A percentile compares a stretch with the other conserved stretches of the same genome.
phyloP scores from a whole-genome alignment of 2,797 vertebrate genomes.

The Martes flavigula region DNA sequence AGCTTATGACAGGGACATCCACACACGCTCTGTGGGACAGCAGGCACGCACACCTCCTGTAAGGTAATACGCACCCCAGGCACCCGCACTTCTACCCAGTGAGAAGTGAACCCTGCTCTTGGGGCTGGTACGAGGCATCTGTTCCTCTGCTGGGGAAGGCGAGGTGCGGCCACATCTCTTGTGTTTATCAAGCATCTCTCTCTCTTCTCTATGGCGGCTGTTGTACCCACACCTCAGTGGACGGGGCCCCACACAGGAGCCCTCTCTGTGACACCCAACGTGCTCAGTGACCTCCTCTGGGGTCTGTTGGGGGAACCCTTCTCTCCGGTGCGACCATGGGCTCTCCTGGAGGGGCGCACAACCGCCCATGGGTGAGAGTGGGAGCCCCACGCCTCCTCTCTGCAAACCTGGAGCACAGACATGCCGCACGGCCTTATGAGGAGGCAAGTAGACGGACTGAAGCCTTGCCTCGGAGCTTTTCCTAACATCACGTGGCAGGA shows the following conservation, averaged over 20 bases:
- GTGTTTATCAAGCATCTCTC: too few relatives aligned
- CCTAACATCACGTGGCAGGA: background rate
- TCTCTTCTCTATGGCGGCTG: fast-evolving
- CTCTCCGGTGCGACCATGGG: too few relatives aligned
- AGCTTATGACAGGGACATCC: background rate
- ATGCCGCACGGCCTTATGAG: fast-evolving
- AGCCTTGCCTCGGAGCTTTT: background rate
- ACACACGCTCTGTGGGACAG: background rate
- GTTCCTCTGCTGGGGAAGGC: fast-evolving
- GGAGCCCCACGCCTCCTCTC: background rate
- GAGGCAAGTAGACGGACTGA: background rate
- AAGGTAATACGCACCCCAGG: background rate
- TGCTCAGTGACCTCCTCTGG: background rate
- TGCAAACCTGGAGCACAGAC: background rate
- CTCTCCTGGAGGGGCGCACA: too few relatives aligned
- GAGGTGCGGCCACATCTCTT: background rate
- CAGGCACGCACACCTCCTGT: background rate
- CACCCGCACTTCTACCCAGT: background rate
- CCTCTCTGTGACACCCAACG: background rate
- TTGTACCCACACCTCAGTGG: fast-evolving
- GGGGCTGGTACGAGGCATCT: fast-evolving
- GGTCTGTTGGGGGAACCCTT: background rate
- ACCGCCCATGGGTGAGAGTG: too few relatives aligned
- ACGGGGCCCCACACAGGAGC: background rate
- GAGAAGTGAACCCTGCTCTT: too few relatives aligned